A percentile compares a stretch with the other conserved stretches of the same genome.
These are phyloP conservation scores for Moxostoma hubbsi DNA, from an alignment of 2,797 vertebrate species.

Conservation along the genomic window DNA sequence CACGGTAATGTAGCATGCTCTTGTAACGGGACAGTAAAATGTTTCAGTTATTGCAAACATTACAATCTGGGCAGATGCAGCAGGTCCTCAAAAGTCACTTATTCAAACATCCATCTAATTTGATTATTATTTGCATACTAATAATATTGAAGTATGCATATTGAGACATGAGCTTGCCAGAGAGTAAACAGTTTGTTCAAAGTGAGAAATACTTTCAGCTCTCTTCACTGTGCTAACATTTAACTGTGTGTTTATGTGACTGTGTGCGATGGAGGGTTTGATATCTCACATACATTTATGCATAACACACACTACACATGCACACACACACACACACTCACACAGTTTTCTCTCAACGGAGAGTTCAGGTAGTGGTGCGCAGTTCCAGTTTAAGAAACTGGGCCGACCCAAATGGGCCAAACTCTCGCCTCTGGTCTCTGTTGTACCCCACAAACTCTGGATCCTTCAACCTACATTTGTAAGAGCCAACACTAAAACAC, in stretches of 20 bases:
- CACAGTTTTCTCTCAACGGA: constrained; percentile 20
- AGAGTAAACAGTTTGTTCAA: no score
- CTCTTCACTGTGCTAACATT: background rate
- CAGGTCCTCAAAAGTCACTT: no score
- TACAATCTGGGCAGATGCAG: no score
- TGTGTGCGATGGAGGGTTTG: no score
- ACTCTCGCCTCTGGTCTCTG: constrained; percentile 14
- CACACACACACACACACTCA: background rate
- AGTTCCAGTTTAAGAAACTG: constrained; percentile 51
- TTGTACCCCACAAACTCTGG: constrained; percentile 10
- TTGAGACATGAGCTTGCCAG: no score
- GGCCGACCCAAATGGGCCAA: constrained; percentile 48
- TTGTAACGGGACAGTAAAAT: no score
- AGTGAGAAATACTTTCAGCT: no score
- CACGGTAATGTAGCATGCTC: no score
- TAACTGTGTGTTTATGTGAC: background rate
- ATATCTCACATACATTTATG: background rate
- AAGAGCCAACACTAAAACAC: constrained; percentile 18
- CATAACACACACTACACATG: background rate
- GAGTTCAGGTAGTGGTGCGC: constrained; percentile 40
- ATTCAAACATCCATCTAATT: no score
- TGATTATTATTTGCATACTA: no score
- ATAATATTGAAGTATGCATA: no score
- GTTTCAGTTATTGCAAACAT: no score
- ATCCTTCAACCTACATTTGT: constrained; percentile 32